Evolutionary conservation across 2,888 invertebrate genomes (phyloP), one percentile per base, ranked within the genome.

Genomic region (Axea sp.): DNA sequence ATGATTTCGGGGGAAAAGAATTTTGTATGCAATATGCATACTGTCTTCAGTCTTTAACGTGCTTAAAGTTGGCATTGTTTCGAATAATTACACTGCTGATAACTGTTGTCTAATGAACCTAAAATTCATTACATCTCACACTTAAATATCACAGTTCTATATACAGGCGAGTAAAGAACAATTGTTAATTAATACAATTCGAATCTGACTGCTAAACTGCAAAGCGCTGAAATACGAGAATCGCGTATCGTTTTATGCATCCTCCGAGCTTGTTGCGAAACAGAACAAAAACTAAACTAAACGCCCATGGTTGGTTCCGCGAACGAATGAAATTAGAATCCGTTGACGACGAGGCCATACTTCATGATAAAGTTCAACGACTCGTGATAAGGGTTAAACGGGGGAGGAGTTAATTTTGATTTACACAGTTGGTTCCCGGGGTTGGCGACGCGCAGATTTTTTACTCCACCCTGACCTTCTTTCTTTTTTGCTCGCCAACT

Each of bases 351-450:
- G 45, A 22, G 49, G 59, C 17, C 72, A 59, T 65, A 59, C 72
- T 65, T 72, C 64, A 72, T 72, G 72, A 65, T 59, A 65, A 59
- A 65, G 53, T 65, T 72, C 53, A 64, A 45, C 72, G 65, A 51
- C 53, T 53, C 59, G 39, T 53, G 65, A 72, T 65, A 72, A 72
- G 43, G 53, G 59, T 51, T 65, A 53, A 57, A 47, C 8, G 24
- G 45, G 47, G 60, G 45, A 24, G 45, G 57, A 53, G 65, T 65
- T 72, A 65, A 65, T 72, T 72, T 72, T 64, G 65, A 72, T 72
- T 65, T 53, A 72, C 59, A 51, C 9, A 11, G 26, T 17, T 15
- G 59, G 22, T 45, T 41, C 31, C 17, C 17, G 28, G 24, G 39
- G 11, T 26, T 49, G 41, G 53, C 45, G 37, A 64, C 30, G 43